Evolutionary conservation across 2,113 vertebrate genomes (phyloP).

Genomic region (Anthoscopus minutus): DNA sequence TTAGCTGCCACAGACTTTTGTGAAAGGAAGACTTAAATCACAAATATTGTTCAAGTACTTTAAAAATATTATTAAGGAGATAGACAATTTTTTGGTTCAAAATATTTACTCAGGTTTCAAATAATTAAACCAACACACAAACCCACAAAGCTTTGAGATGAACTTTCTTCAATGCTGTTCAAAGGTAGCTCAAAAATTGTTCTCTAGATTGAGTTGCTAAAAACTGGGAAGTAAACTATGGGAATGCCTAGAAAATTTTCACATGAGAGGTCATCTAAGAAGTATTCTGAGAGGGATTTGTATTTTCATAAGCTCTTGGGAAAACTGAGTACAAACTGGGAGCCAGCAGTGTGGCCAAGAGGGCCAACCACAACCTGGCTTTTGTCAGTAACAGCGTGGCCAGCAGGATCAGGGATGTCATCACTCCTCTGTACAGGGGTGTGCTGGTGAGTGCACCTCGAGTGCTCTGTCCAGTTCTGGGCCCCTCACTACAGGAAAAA

Average conservation of each 20-base stretch:
- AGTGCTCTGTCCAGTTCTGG: not conserved
- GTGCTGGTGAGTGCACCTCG: accelerated
- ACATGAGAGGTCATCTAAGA: not conserved
- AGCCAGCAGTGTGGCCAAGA: not conserved
- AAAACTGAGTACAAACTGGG: not conserved
- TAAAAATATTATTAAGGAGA: not conserved
- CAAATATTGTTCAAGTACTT: not conserved
- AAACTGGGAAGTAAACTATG: not conserved
- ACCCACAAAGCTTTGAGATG: not conserved
- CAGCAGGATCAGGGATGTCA: not conserved
- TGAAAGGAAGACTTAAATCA: not conserved
- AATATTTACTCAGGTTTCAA: not conserved
- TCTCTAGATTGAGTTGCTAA: not conserved
- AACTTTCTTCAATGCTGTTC: not conserved
- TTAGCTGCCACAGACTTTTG: not conserved
- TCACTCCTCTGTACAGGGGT: too few relatives aligned
- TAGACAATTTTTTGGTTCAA: not conserved
- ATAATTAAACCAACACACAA: not conserved
- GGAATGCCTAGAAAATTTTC: not conserved
- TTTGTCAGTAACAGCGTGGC: not conserved
- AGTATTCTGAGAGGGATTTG: not conserved
- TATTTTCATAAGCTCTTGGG: not conserved
- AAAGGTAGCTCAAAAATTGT: not conserved
- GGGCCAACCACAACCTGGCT: not conserved
- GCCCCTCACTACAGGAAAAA: not conserved